These are phyloP conservation scores for Ennomos erosarius DNA, from an alignment of 2,888 invertebrate genomes.

Conservation along the genomic window DNA sequence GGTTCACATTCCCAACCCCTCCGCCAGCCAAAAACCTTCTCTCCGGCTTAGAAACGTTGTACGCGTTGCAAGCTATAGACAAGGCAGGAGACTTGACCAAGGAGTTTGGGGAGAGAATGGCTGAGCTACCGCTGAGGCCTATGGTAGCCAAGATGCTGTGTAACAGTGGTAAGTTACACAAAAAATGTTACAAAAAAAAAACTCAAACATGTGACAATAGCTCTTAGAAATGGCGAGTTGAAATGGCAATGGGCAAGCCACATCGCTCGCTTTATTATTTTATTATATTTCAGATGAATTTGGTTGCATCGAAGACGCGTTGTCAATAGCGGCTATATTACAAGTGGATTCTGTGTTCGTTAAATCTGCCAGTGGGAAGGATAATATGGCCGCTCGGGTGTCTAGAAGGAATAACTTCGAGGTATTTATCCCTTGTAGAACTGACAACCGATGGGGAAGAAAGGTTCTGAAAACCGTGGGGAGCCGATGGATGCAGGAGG, in stretches of 20 bases:
- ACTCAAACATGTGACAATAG: too few species aligned
- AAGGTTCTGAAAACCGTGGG: too few species aligned
- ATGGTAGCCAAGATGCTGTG: conserved; percentile 94
- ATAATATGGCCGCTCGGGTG: conserved; percentile 88
- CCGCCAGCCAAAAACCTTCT: conserved; percentile 96
- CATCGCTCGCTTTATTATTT: too few species aligned
- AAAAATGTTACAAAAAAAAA: too few species aligned
- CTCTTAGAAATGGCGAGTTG: too few species aligned
- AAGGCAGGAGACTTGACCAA: conserved; percentile 90
- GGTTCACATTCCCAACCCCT: conserved; percentile 96
- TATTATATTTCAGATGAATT: conserved; percentile 89
- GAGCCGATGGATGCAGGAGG: too few species aligned
- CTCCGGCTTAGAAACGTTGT: conserved; percentile 93
- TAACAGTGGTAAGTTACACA: conserved; percentile 85
- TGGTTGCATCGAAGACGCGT: conserved; percentile 96
- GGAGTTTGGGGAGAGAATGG: conserved; percentile 92
- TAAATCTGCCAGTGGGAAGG: conserved; percentile 89
- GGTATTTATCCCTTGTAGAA: too few species aligned
- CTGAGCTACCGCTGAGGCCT: conserved; percentile 96
- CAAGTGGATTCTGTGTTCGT: conserved; percentile 97
- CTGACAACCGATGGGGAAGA: too few species aligned
- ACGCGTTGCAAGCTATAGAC: conserved; percentile 93
- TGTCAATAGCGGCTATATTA: conserved; percentile 95
- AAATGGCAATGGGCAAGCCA: too few species aligned
- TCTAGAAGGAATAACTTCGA: conserved; percentile 93